Percentiles rank a stretch among this genome's conserved stretches.
phyloP scores from a whole-genome alignment of 2,888 invertebrate species.

The Acrobeloides nanus region DNA sequence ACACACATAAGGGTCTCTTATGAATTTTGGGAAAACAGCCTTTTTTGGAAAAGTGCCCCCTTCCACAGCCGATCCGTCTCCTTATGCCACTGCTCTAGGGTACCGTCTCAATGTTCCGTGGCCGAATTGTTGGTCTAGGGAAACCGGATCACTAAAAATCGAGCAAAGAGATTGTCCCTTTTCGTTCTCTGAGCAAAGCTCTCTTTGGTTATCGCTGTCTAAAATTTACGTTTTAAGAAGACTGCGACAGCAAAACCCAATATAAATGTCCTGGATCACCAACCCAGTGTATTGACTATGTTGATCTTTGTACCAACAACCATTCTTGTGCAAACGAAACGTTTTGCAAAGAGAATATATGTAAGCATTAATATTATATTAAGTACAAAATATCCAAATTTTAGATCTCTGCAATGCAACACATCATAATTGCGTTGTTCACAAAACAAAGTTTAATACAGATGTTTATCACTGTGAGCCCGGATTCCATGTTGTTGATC shows the following conservation, averaged over 20 bases:
- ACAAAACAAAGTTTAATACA: slow-evolving; percentile 7
- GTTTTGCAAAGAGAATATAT: slow-evolving; percentile 10
- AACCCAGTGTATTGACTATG: slow-evolving; percentile 26
- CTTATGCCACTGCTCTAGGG: too few relatives aligned
- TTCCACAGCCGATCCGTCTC: too few relatives aligned
- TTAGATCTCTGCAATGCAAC: slow-evolving; percentile 9
- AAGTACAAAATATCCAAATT: background rate
- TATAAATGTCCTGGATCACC: slow-evolving; percentile 36
- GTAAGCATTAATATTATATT: slow-evolving; percentile 3
- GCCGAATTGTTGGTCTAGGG: too few relatives aligned
- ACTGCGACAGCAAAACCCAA: slow-evolving; percentile 27
- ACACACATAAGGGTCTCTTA: too few relatives aligned
- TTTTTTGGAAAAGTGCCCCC: too few relatives aligned
- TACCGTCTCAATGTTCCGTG: too few relatives aligned
- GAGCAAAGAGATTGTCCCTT: too few relatives aligned
- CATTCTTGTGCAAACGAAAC: background rate
- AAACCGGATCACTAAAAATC: too few relatives aligned
- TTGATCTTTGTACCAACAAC: slow-evolving; percentile 29
- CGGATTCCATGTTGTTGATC: too few relatives aligned
- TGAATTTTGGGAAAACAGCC: too few relatives aligned
- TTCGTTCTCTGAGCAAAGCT: too few relatives aligned
- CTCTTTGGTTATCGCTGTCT: background rate
- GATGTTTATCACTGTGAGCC: slow-evolving; percentile 16
- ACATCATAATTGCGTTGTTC: slow-evolving; percentile 13
- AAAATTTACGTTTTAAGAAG: slow-evolving; percentile 4